Base-by-base conservation (phyloP, 2,113 vertebrate genomes). In the Diadophis punctatus region DNA sequence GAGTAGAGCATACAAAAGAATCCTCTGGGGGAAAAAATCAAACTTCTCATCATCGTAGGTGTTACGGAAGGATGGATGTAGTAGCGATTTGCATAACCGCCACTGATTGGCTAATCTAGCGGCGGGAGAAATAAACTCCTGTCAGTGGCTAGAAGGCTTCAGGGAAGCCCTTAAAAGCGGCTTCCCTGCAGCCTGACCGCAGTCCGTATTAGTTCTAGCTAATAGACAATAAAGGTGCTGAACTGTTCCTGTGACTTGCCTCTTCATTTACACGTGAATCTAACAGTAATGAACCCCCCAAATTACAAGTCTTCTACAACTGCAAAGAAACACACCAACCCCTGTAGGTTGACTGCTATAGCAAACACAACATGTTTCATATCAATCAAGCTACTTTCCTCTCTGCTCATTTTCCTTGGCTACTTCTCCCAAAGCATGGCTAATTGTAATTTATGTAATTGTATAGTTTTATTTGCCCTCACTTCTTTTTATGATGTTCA, bases 381-480 rank as follows among this genome's bases (percentile, higher is more conserved):
- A 27, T 60, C 58, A 51, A n/a, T 85, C 89, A 93, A 90, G 48
- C 55, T 90, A 25, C 43, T 10, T 52, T n/a, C n/a, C 16, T 63
- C 46, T 63, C 9, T 18, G 22, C 63, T 1, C 14, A 0, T 0
- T 94, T 14, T 0, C 49, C 51, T 55, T 93, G 48, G 49, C 5
- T 2, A 91, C 9, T 94, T 95, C 74, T 14, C 93, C 4, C 60
- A 8, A 12, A 95, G 56, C 52, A 34, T 3, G 93, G 48, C 85
- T 93, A 87, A 46, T 90, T 92, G 86, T 91, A 94, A 96, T 95
- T 93, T 94, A 93, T 14, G 4, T 93, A 27, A 91, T 90, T 74
- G 11, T 39, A 20, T 39, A 86, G 11, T 85, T 95, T 94, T 95
- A 93, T 94, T 93, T 34, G 39, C 25, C 30, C 86, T 48, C 43